phyloP scores from a whole-genome alignment of 2,797 vertebrate species.

The Dallia pectoralis region DNA sequence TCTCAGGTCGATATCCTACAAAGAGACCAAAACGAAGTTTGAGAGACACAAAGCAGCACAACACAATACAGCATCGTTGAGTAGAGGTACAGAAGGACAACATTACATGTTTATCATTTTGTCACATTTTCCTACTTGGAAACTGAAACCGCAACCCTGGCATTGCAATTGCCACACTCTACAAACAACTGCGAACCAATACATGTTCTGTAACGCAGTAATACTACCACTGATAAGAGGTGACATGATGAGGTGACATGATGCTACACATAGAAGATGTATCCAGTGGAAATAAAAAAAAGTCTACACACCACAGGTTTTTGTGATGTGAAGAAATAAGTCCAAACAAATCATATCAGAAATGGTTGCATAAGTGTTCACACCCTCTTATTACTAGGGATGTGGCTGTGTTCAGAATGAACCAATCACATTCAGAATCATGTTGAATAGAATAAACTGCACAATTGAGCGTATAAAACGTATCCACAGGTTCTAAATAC shows the following conservation, averaged over 20 bases:
- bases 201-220: background rate
- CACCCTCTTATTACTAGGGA: too few species aligned
- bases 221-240: background rate
- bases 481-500: conserved; percentile 1
- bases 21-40: background rate
- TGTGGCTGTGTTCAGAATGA: too few species aligned
- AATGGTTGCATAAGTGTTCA: too few species aligned
- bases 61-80: background rate
- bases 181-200: background rate
- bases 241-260: background rate
- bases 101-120: background rate
- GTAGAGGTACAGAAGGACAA: background rate
- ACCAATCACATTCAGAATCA: too few species aligned
- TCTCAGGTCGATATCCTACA: conserved; percentile 85
- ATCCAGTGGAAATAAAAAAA: too few species aligned
- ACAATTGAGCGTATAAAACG: background rate
- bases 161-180: too few species aligned
- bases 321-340: too few species aligned
- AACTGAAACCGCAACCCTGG: too few species aligned
- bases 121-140: too few species aligned
- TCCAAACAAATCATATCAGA: too few species aligned
- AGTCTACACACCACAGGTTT: too few species aligned
- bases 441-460: background rate
- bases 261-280: background rate
- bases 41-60: background rate